Evolutionary conservation across 2,113 vertebrate species (phyloP), one percentile per base, ranked within the genome.

Genomic region (Ammodytes dubius): DNA sequence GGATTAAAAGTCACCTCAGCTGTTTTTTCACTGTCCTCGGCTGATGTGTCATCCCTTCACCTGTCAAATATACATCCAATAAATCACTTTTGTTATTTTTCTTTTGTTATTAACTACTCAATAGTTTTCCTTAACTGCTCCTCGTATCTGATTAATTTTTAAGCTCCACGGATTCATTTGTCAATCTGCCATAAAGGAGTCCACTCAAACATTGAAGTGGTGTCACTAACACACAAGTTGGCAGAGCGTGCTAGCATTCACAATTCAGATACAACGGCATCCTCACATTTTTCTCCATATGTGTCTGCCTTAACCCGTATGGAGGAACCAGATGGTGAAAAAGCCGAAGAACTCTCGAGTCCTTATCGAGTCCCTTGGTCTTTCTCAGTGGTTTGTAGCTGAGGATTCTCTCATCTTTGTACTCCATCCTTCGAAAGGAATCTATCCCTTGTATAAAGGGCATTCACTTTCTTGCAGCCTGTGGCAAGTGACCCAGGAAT

Each of bases 311-410:
- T 75, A 78, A 77, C 65, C 80, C 15, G 7, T 84, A 77, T 81
- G 85, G 53, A 45, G 35, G 66, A 59, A 85, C 19, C 87, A 93
- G 86, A 89, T 89, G 88, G 91, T 47, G 19, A 80, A 64, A 53
- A 50, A 70, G 75, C 79, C 72, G 71, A 81, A 70, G 61, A 70
- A 79, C 68, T 72, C 71, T 67, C 8, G 10, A 86, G 82, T 84
- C 85, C 75, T 90, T 58, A 59, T 82, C 67, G 72, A 27, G 79
- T 91, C 81, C 79, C 64, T 43, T 60, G 60, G 77, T 81, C 49
- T 19, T 14, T 77, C 46, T 76, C 39, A 1, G 53, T 37, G 52
- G 40, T 83, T 79, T 81, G 74, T 64, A 45, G 15, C 61, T 46
- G 5, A 12, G 58, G 49, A 83, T 74, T 77, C 70, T 75, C 65